Conservation (phyloP, 1,140 invertebrate species). For the Pogonus chalceus region DNA sequence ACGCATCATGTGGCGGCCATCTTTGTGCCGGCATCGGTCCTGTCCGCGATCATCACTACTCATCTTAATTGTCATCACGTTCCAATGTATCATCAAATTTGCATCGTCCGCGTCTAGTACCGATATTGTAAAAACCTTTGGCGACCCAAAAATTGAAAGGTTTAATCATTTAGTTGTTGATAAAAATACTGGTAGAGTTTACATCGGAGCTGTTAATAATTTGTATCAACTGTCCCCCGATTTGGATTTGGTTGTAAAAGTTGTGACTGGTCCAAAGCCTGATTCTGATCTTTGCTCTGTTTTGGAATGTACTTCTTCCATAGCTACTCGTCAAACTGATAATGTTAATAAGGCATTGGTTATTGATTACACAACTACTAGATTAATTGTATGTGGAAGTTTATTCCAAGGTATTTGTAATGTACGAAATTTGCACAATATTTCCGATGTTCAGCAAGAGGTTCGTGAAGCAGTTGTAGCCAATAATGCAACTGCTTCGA, state of each 20-base stretch:
- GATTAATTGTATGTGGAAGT: constrained; percentile 88
- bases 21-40: background rate
- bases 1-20: background rate
- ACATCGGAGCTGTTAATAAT: constrained; percentile 87
- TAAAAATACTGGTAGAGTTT: constrained; percentile 78
- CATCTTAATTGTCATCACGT: too few relatives aligned
- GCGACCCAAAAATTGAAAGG: constrained; percentile 46
- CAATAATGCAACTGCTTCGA: constrained; percentile 88
- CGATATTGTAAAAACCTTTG: constrained; percentile 55
- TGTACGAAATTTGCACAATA: constrained; percentile 80
- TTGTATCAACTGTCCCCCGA: constrained; percentile 87
- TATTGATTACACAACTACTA: constrained; percentile 81
- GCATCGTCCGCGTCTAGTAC: constrained; percentile 38
- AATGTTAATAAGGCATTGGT: constrained; percentile 94
- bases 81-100: constrained; percentile 21
- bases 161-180: constrained; percentile 87
- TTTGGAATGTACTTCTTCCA: constrained; percentile 59
- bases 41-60: background rate
- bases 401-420: constrained; percentile 85
- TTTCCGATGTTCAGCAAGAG: constrained; percentile 65
- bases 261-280: constrained; percentile 78
- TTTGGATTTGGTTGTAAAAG: constrained; percentile 63
- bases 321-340: constrained; percentile 64
- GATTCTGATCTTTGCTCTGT: constrained; percentile 86
- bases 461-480: constrained; percentile 85